Percentiles rank a stretch among this genome's conserved stretches.
Evolutionary conservation across 1,140 invertebrate species (phyloP).

Genomic region (Globodera ellingtonae): DNA sequence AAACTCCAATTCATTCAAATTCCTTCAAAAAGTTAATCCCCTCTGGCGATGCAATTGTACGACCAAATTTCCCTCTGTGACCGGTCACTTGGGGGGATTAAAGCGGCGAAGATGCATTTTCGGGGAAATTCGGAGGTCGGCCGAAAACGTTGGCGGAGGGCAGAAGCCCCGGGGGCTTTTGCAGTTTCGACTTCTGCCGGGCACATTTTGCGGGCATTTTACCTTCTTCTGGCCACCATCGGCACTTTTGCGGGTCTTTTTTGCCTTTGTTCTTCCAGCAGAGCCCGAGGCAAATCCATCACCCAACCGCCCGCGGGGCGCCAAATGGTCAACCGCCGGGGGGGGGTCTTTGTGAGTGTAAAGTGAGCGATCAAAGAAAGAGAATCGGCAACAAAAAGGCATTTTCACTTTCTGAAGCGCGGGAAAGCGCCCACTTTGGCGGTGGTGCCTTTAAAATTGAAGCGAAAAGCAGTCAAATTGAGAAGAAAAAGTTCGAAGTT

Average conservation of each 20-base stretch:
- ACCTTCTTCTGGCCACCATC: background rate
- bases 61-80: background rate
- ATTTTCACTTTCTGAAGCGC: background rate
- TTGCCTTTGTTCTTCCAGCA: background rate
- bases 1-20: background rate
- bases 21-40: constrained; percentile 5
- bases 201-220: background rate
- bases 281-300: background rate
- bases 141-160: background rate
- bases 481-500: too few relatives aligned
- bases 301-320: background rate
- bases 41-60: background rate
- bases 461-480: too few relatives aligned
- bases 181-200: background rate
- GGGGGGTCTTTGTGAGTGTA: background rate
- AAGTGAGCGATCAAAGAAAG: background rate
- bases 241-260: background rate
- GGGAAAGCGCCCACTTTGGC: background rate
- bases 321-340: background rate
- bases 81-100: background rate
- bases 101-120: background rate
- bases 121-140: background rate
- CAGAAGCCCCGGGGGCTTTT: background rate
- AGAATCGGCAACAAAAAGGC: background rate
- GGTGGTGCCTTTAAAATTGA: too few relatives aligned